phyloP scores from a whole-genome alignment of 2,797 vertebrate species.

The Tenualosa ilisha region DNA sequence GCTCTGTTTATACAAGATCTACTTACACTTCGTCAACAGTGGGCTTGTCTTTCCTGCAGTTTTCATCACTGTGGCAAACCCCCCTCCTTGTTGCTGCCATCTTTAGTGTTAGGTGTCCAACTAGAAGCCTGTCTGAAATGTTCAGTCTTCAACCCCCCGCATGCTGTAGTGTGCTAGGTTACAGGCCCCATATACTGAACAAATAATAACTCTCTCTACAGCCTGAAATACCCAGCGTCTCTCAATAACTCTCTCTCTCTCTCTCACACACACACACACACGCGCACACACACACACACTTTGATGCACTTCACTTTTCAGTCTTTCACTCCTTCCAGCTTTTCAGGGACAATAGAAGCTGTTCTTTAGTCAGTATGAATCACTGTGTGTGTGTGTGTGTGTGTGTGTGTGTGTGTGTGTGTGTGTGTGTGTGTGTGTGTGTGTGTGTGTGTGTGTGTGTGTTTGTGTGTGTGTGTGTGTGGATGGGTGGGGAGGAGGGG shows the following conservation, averaged over 20 bases:
- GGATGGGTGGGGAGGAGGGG: too few species aligned
- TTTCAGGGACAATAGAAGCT: background rate
- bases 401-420: conserved; percentile 3
- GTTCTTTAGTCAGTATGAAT: background rate
- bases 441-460: conserved; percentile 3
- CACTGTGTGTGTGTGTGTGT: conserved; percentile 2
- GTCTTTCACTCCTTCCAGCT: conserved; percentile 1
- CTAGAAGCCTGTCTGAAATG: conserved; percentile 34
- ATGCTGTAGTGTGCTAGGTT: background rate
- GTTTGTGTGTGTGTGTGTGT: background rate
- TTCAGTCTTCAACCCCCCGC: background rate
- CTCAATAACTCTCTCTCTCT: background rate
- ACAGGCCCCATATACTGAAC: background rate
- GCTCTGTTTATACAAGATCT: conserved; percentile 50
- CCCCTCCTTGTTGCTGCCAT: conserved; percentile 21
- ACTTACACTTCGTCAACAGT: conserved; percentile 53
- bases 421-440: background rate
- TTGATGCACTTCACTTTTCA: conserved; percentile 11
- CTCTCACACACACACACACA: conserved; percentile 6
- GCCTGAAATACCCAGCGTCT: background rate
- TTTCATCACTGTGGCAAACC: conserved; percentile 39
- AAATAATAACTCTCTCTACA: background rate
- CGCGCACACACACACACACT: background rate
- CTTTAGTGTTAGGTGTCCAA: conserved; percentile 44
- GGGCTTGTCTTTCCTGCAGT: conserved; percentile 42